These are phyloP conservation scores for Tauraco hartlaubi DNA, from an alignment of 2,797 vertebrate genomes.

Conservation along the genomic window DNA sequence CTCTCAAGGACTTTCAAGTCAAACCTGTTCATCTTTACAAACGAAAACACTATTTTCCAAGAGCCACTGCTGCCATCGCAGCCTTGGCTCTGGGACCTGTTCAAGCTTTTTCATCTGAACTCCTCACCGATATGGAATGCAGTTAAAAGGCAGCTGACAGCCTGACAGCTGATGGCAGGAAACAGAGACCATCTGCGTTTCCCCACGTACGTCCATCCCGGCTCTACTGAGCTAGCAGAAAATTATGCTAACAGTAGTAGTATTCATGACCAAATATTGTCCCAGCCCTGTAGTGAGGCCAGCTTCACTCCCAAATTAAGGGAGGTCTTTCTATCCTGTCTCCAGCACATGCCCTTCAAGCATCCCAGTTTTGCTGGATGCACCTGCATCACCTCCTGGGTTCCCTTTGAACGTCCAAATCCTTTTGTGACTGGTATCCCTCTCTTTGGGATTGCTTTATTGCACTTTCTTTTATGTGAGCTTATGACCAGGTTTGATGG, in stretches of 20 bases:
- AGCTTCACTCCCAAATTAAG: not conserved
- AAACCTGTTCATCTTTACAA: not conserved
- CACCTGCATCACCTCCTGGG: not conserved
- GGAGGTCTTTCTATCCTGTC: not conserved
- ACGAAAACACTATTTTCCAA: not conserved
- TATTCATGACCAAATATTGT: accelerated
- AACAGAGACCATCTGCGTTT: not conserved
- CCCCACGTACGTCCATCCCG: accelerated
- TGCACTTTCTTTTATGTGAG: not conserved
- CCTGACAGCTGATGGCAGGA: not conserved
- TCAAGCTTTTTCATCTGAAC: not conserved
- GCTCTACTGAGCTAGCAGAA: not conserved
- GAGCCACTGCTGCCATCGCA: not conserved
- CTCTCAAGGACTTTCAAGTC: slow-evolving; percentile 1
- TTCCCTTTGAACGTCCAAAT: not conserved
- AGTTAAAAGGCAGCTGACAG: not conserved
- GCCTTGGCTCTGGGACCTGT: not conserved
- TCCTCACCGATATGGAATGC: not conserved
- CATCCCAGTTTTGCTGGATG: not conserved
- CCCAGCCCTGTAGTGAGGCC: not conserved
- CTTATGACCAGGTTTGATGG: not conserved
- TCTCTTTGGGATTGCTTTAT: not conserved
- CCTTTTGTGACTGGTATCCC: not conserved
- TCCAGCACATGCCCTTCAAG: not conserved
- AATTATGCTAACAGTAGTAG: accelerated